phyloP scores from a whole-genome alignment of 2,888 invertebrate genomes.

The Harpalus rubripes region DNA sequence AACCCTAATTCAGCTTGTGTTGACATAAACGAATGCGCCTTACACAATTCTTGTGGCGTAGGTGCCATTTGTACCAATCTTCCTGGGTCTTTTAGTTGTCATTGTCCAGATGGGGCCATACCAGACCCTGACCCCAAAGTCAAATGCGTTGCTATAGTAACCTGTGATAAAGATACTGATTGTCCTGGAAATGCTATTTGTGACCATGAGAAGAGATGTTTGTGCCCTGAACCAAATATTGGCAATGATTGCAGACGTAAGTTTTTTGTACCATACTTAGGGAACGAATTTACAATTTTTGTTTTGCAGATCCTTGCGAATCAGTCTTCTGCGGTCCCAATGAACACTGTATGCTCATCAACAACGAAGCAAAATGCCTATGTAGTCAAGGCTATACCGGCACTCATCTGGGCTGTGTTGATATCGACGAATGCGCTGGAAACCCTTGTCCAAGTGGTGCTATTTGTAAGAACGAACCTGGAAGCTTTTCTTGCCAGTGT shows the following conservation, averaged over 20 bases:
- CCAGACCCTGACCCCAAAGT: slow-evolving; percentile 91
- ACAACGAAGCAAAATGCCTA: slow-evolving; percentile 90
- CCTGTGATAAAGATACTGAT: slow-evolving; percentile 86
- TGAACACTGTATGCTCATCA: slow-evolving; percentile 92
- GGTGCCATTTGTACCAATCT: slow-evolving; percentile 90
- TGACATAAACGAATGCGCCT: slow-evolving; percentile 91
- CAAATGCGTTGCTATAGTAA: slow-evolving; percentile 90
- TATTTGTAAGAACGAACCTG: slow-evolving; percentile 93
- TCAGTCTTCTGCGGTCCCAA: slow-evolving; percentile 90
- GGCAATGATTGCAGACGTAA: slow-evolving; percentile 95
- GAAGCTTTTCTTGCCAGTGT: slow-evolving; percentile 92
- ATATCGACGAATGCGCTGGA: slow-evolving; percentile 92
- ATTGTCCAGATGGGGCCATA: slow-evolving; percentile 89
- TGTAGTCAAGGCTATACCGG: slow-evolving; percentile 91
- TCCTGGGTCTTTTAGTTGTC: slow-evolving; percentile 88
- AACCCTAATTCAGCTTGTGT: slow-evolving; percentile 89
- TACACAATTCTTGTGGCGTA: slow-evolving; percentile 86
- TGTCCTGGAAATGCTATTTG: slow-evolving; percentile 95
- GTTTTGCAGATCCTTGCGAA: slow-evolving; percentile 90
- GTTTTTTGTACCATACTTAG: slow-evolving; percentile 72
- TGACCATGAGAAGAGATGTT: slow-evolving; percentile 86
- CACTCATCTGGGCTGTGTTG: slow-evolving; percentile 86
- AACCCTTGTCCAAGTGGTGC: slow-evolving; percentile 92
- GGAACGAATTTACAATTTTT: not conserved
- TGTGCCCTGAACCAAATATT: slow-evolving; percentile 94